Base-by-base conservation (phyloP, 2,797 vertebrate species). In the Cuculus canorus region DNA sequence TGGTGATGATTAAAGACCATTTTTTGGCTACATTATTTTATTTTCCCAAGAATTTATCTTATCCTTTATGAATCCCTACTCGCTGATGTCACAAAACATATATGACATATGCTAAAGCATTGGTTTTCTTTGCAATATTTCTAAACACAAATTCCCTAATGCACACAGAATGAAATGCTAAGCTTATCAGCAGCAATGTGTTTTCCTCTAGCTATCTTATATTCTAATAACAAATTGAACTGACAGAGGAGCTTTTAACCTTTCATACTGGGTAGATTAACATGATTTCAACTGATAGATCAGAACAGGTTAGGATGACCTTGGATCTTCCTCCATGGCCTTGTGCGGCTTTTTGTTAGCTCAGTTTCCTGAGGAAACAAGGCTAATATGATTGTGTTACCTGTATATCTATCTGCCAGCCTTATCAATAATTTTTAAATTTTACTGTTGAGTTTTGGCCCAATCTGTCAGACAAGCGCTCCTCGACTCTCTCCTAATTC, bases 171-270 rank as follows among this genome's bases (percentile, higher is more conserved):
- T 59, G 91, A 90, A 95, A 78, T 5, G 16, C 92, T 90, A 66
- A 5, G 11, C 85, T 95, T 91, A 91, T 78, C 93, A 95, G 72
- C 68, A 88, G 93, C 90, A 94, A 75, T 21, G 35, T 93, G 83
- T 94, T 96, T 94, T 96, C 95, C 95, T 96, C 91, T 64, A 96
- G 96, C 94, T 84, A 95, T 95, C 92, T 90, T 63, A 11, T 81
- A 65, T 56, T 54, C 83, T 75, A 82, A 86, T 87, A 93, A 81
- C 72, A 96, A 97, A 96, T 95, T 78, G 86, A 96, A 96, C 93
- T 96, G 96, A 96, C 96, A 97, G 88, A 71, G 92, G 76, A 93
- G 94, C 95, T 97, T 95, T 97, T 97, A 97, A 96, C 96, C 96
- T 97, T 97, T 97, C 93, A 53, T 87, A 76, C 76, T 84, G 92